Conservation (phyloP, 1,140 invertebrate species). For the Scaptomyza pallida region DNA sequence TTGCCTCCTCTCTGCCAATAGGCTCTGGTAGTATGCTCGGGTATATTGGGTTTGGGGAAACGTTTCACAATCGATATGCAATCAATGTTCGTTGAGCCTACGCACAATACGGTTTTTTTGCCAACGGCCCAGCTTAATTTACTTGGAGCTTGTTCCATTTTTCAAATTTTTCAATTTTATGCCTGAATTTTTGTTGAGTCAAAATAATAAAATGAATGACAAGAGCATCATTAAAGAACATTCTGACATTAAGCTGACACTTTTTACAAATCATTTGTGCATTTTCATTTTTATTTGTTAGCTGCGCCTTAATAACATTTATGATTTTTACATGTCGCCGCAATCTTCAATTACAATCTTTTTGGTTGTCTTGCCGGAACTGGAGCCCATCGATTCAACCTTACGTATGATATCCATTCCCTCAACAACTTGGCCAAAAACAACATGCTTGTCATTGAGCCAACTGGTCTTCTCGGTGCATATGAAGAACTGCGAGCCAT, state of each 20-base stretch:
- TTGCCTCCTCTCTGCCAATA: constrained; percentile 88
- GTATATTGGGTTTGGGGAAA: constrained; percentile 84
- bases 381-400: constrained; percentile 91
- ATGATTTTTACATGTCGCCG: constrained; percentile 88
- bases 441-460: constrained; percentile 97
- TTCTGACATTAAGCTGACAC: no score
- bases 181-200: constrained; percentile 8
- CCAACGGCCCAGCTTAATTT: constrained; percentile 37
- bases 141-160: background rate
- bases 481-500: constrained; percentile 98
- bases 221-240: no score
- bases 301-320: background rate
- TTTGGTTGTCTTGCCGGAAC: constrained; percentile 93
- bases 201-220: background rate
- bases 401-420: constrained; percentile 97
- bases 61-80: constrained; percentile 84
- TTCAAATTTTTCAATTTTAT: background rate
- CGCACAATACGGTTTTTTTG: constrained; percentile 64
- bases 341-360: constrained; percentile 91
- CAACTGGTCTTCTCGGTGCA: constrained; percentile 96
- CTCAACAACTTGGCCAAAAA: constrained; percentile 96
- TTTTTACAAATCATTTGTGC: background rate
- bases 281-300: background rate
- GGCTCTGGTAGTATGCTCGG: constrained; percentile 85
- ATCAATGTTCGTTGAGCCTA: constrained; percentile 85